Evolutionary conservation across 2,113 vertebrate species (phyloP), one percentile per base, ranked within the genome.

Genomic region (Equus przewalskii): DNA sequence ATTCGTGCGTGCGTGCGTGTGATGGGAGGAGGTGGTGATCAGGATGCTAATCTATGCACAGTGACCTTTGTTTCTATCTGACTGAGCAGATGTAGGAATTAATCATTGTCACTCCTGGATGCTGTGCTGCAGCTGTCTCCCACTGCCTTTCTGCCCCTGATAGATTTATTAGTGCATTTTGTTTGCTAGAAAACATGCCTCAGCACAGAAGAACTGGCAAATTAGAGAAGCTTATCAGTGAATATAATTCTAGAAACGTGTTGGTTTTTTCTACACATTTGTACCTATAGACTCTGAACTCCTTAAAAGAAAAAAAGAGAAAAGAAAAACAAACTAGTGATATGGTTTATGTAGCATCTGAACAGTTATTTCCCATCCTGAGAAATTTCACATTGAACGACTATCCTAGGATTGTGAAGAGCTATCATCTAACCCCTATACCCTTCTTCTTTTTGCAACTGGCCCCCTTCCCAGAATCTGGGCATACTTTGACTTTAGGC

Each of bases 21-120:
- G 11, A 15, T 56, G 33, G 67, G 91, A 49, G 60, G 76, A 78
- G 69, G 49, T 33, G 62, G 82, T 51, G 64, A 89, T 92, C 79
- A 46, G n/a, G n/a, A 87, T 94, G 86, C 95, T 97, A 95, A 97
- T 98, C 97, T 98, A 96, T 98, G 95, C 97, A 96, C 70, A 67
- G 79, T 97, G 96, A 98, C 98, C 97, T 98, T 98, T 98, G 97
- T 98, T 98, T 98, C 97, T 97, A 54, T 98, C 91, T 96, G 98
- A 92, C 95, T 90, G 97, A 98, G 91, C 97, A 97, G 95, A 98
- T 98, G 96, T 91, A 97, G 92, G 97, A 96, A 98, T 98, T 97
- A 98, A 98, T 98, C 98, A 97, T 81, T 98, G 97, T 98, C 97
- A 92, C 75, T 98, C 94, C 91, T 93, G 80, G 96, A 96, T 83